phyloP scores from a whole-genome alignment of 2,888 invertebrate genomes.

The Ormyrus rosae region DNA sequence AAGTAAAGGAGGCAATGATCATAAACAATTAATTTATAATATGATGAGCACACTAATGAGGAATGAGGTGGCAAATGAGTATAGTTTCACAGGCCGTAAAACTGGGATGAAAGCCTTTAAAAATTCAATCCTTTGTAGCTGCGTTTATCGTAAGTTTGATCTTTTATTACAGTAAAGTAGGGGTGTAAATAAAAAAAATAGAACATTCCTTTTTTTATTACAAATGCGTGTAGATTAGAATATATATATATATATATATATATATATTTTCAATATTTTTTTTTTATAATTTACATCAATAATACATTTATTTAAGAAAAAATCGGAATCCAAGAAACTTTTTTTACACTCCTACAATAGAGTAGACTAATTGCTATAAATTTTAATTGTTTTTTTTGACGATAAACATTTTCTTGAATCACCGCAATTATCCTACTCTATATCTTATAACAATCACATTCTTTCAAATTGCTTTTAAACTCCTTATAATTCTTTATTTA shows the following conservation, averaged over 20 bases:
- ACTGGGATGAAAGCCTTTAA: background rate
- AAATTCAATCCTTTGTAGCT: background rate
- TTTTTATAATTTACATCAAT: no score
- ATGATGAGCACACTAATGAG: background rate
- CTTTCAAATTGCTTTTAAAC: background rate
- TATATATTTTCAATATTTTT: no score
- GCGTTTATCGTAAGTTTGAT: background rate
- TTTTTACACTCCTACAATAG: no score
- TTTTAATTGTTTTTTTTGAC: no score
- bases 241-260: no score
- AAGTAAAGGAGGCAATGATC: background rate
- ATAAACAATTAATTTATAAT: background rate
- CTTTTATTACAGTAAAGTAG: background rate
- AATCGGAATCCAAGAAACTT: no score
- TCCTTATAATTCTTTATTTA: background rate
- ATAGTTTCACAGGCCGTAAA: slow-evolving; percentile 8
- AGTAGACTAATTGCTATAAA: no score
- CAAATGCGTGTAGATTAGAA: background rate
- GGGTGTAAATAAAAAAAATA: background rate
- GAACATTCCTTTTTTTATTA: background rate
- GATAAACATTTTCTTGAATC: background rate
- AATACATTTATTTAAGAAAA: no score
- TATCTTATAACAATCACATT: background rate
- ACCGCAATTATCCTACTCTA: background rate
- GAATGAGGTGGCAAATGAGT: background rate